These are phyloP conservation scores for Arvicola amphibius DNA, from an alignment of 2,797 vertebrate genomes.

Conservation along the genomic window DNA sequence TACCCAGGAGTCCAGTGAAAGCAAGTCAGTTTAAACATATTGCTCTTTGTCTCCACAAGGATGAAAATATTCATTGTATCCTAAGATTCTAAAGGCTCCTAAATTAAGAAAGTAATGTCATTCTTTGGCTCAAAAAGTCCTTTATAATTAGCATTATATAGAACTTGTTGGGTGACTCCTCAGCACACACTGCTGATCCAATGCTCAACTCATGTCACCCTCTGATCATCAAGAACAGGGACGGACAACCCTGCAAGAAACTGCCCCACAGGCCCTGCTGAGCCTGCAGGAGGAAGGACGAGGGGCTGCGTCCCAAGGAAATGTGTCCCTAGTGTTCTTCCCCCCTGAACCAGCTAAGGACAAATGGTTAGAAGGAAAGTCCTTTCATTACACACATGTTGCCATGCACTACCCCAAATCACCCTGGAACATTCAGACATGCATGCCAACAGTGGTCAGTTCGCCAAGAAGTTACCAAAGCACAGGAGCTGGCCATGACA, in stretches of 20 bases:
- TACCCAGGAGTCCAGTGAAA: slow-evolving; percentile 13
- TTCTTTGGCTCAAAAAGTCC: slow-evolving; percentile 1
- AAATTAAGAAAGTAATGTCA: neutral
- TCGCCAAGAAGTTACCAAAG: neutral
- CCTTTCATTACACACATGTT: neutral
- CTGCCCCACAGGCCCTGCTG: neutral
- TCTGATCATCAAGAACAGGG: neutral
- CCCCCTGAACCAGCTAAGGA: neutral
- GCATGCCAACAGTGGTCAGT: neutral
- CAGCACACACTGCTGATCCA: neutral
- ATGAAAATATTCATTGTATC: neutral
- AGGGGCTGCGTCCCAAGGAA: neutral
- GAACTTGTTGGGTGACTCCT: neutral
- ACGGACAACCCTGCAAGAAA: neutral
- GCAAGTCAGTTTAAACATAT: neutral
- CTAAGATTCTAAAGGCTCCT: neutral
- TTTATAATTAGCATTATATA: neutral
- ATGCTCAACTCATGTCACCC: neutral
- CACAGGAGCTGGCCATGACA: neutral
- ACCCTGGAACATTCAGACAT: neutral
- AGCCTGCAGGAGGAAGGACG: neutral
- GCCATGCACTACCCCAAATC: neutral
- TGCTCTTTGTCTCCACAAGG: slow-evolving; percentile 4
- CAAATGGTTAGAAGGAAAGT: neutral
- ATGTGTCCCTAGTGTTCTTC: neutral